Base-by-base conservation (phyloP, 2,888 invertebrate genomes). In the Maniola hyperantus region DNA sequence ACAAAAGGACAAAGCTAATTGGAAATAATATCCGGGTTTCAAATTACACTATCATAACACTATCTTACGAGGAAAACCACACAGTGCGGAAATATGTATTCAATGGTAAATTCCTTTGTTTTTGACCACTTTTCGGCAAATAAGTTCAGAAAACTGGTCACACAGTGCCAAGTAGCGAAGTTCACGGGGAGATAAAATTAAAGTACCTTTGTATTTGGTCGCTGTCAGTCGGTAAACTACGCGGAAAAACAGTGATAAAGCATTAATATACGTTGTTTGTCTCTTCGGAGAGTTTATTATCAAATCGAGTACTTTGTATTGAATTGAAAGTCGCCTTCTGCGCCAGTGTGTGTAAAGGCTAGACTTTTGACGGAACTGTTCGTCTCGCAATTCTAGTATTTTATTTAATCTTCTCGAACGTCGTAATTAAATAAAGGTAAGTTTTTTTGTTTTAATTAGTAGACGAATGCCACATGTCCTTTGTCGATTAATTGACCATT, bases 281-380 rank as follows among this genome's bases (percentile, higher is more conserved):
- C 76, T 75, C 74, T 74, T 69, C 63, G 74, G 74, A 69, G 70
- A 64, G 78, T 82, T 84, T 84, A 83, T 84, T 84, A 83, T 83
- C 82, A 78, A 71, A 71, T 73, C 76, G 74, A 64, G 72, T 72
- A 79, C 79, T 84, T 85, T 83, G 81, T 83, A 84, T 88, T 85
- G 83, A 77, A 84, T 88, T 85, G 83, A 77, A 78, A 85, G 88
- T 81, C 77, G 85, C 87, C 92, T 92, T 93, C 92, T 92, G 79
- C 88, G 86, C 92, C 92, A 92, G 93, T 91, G 92, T 85, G 92
- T 90, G 91, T 90, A 92, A 92, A 92, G 92, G 88, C 82, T 79
- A 76, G 84, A 77, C 87, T 85, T 88, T 84, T 85, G 82, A 87
- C 89, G 81, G 82, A 79, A 79, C 81, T 69, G 60, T 44, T 18